Base-by-base conservation (phyloP, 2,797 vertebrate species). In the Furcifer pardalis region DNA sequence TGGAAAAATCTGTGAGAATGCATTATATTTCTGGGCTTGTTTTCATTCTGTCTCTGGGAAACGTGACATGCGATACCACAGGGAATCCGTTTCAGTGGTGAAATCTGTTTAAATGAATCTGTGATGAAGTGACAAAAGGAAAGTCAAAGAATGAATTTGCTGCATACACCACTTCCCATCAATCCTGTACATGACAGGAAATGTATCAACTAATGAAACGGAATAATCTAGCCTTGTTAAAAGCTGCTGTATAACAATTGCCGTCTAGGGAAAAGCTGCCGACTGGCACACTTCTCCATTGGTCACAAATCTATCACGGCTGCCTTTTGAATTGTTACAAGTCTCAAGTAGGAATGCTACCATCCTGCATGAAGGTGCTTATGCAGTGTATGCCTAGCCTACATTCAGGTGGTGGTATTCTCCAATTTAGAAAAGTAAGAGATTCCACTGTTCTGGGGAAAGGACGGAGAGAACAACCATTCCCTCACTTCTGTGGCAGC, bases 131-230 rank as follows among this genome's bases (percentile, higher is more conserved):
- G 56, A 85, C 85, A 90, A 90, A 90, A 86, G 75, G 35, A 71
- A 88, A 44, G 59, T 86, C 91, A 89, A 88, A 86, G 90, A 92
- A 92, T 56, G 80, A 87, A 79, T 89, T 86, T 91, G 83, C 84
- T 88, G 37, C 76, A 86, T 52, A 42, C 1, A 25, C 88, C 87
- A 84, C 74, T 89, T 91, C 89, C 79, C 86, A 83, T 86, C 0
- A 56, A 89, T 73, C 89, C 72, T 42, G 52, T 82, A 84, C 83
- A 86, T 90, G 87, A 35, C 84, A 88, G 82, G 86, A 89, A 91
- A 92, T 91, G 77, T 88, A 89, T 91, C 90, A 88, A 81, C 90
- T 91, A 92, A 90, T 85, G 87, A 92, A 93, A 91, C 35, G 49
- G 90, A 87, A 88, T 92, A 87, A 91, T 91, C 84, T 93, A 87